These are phyloP conservation scores for Urocitellus parryii DNA, from an alignment of 2,113 vertebrate species.

Conservation along the genomic window DNA sequence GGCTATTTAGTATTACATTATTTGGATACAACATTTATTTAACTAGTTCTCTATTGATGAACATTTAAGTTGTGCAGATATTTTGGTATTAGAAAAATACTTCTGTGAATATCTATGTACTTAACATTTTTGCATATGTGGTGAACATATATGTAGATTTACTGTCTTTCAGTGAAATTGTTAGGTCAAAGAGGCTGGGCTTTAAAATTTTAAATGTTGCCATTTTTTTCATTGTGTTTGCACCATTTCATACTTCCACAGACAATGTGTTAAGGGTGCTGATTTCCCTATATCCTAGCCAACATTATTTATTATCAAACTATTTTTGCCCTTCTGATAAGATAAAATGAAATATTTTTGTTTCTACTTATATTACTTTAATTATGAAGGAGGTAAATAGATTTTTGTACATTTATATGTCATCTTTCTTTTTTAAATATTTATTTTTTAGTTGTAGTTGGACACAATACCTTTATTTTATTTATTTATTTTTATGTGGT, in stretches of 20 bases:
- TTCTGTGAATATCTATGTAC: constrained; percentile 31
- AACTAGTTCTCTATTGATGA: constrained; percentile 10
- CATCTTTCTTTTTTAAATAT: neutral
- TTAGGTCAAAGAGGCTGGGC: constrained; percentile 19
- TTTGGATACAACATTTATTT: constrained; percentile 64
- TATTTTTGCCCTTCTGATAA: constrained; percentile 42
- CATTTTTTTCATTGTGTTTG: constrained; percentile 25
- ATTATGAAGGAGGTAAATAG: constrained; percentile 25
- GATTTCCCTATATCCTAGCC: neutral
- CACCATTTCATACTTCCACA: constrained; percentile 18
- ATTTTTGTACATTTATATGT: constrained; percentile 52
- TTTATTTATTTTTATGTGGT: too few species aligned
- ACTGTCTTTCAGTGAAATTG: constrained; percentile 54
- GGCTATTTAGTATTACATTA: constrained; percentile 35
- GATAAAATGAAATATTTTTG: constrained; percentile 51
- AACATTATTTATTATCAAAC: constrained; percentile 37
- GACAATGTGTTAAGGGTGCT: neutral
- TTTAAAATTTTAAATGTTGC: constrained; percentile 63
- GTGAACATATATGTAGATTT: constrained; percentile 49
- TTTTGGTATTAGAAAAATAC: constrained; percentile 62
- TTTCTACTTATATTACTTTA: constrained; percentile 50
- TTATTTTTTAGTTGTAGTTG: too few species aligned
- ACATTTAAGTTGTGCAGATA: constrained; percentile 44
- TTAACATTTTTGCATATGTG: constrained; percentile 52
- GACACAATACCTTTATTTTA: too few species aligned